phyloP scores from a whole-genome alignment of 2,888 invertebrate genomes.

The Stomorhina lunata region DNA sequence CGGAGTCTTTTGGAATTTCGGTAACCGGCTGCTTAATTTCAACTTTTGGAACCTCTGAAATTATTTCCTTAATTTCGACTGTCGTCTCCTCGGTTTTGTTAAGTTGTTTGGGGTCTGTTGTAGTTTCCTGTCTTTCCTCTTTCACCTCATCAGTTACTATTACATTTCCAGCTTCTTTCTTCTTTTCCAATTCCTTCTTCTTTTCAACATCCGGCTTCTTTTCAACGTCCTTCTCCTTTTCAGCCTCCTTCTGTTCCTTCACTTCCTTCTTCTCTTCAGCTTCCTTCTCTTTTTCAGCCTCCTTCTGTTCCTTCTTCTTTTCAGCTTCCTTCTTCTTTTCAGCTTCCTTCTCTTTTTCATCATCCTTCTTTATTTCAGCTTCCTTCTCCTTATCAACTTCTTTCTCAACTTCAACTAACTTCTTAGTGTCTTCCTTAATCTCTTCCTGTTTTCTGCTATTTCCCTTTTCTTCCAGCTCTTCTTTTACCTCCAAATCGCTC shows the following conservation, averaged over 20 bases:
- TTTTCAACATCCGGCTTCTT: neutral
- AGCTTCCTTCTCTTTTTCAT: neutral
- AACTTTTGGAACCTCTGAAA: neutral
- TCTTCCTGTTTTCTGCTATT: neutral
- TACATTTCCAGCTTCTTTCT: no score
- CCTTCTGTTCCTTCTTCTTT: neutral
- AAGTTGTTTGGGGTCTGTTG: no score
- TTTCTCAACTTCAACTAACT: neutral
- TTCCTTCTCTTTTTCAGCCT: neutral
- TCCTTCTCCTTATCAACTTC: neutral
- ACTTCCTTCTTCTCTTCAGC: neutral
- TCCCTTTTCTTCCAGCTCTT: neutral
- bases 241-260: neutral
- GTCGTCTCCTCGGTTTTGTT: no score
- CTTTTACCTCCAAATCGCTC: conserved; percentile 69
- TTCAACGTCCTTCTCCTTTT: neutral
- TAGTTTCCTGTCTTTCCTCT: neutral
- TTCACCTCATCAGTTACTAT: neutral
- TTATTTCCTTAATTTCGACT: no score
- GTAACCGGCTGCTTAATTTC: neutral
- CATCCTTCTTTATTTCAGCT: neutral
- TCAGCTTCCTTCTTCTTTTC: neutral
- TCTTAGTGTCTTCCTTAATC: neutral
- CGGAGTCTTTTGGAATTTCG: neutral
- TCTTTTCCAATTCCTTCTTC: neutral